These are phyloP conservation scores for Chelonoidis abingdonii DNA, from an alignment of 2,113 vertebrate species.

Conservation along the genomic window DNA sequence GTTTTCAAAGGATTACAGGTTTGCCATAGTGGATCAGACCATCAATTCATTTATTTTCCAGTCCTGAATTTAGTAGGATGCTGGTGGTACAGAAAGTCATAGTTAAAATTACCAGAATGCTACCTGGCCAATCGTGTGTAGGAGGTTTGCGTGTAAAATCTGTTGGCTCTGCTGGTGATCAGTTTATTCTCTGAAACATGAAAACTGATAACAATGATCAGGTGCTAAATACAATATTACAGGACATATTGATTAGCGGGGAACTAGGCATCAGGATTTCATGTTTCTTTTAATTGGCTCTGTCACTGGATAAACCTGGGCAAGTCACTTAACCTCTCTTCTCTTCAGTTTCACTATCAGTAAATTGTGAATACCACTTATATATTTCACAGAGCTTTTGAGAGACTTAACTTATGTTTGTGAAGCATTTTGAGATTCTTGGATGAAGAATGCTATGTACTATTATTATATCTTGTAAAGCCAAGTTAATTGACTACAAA, in stretches of 20 bases:
- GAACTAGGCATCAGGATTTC: background rate
- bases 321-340: background rate
- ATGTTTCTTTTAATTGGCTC: background rate
- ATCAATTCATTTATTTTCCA: constrained; percentile 27
- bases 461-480: background rate
- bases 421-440: background rate
- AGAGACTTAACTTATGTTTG: background rate
- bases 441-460: background rate
- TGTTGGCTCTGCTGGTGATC: background rate
- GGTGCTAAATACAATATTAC: background rate
- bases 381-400: too few species aligned
- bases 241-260: background rate
- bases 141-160: background rate
- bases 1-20: constrained; percentile 3
- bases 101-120: constrained; percentile 25
- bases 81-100: constrained; percentile 35
- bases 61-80: background rate
- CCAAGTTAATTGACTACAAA: background rate
- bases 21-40: constrained; percentile 35
- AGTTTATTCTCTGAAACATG: background rate
- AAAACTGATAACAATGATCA: background rate
- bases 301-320: background rate
- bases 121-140: background rate
- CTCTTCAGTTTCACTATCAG: background rate
- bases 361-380: background rate